Percentiles rank a stretch among this genome's conserved stretches.
These are phyloP conservation scores for Fregetta grallaria DNA, from an alignment of 2,113 vertebrate genomes.

Conservation along the genomic window DNA sequence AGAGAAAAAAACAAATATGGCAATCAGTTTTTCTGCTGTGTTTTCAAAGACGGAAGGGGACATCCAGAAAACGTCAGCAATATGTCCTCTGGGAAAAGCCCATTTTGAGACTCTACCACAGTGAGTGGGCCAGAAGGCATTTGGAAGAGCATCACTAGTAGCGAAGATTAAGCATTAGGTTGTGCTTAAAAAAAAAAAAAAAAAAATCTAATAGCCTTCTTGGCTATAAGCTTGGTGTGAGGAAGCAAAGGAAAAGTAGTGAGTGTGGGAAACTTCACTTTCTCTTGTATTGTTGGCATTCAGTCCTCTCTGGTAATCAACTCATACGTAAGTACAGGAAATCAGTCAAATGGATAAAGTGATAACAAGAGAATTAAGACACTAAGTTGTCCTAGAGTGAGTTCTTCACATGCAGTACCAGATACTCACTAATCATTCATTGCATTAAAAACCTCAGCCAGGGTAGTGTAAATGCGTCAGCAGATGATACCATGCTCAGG, in stretches of 20 bases:
- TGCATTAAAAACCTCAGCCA: background rate
- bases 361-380: background rate
- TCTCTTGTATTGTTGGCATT: background rate
- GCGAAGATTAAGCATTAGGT: background rate
- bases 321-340: fast-evolving
- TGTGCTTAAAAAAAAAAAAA: background rate
- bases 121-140: background rate
- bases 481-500: background rate
- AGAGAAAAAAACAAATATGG: background rate
- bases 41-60: background rate
- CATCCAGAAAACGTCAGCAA: background rate
- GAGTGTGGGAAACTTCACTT: background rate
- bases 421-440: background rate
- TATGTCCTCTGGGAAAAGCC: background rate
- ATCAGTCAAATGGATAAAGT: background rate
- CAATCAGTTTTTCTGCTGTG: background rate
- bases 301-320: background rate
- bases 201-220: background rate
- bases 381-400: background rate
- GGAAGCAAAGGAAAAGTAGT: background rate
- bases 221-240: background rate
- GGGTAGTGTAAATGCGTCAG: background rate
- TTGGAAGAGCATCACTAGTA: background rate
- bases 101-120: background rate
- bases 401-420: background rate